These are phyloP conservation scores for Oncorhynchus nerka DNA, from an alignment of 2,113 vertebrate species.

Conservation along the genomic window DNA sequence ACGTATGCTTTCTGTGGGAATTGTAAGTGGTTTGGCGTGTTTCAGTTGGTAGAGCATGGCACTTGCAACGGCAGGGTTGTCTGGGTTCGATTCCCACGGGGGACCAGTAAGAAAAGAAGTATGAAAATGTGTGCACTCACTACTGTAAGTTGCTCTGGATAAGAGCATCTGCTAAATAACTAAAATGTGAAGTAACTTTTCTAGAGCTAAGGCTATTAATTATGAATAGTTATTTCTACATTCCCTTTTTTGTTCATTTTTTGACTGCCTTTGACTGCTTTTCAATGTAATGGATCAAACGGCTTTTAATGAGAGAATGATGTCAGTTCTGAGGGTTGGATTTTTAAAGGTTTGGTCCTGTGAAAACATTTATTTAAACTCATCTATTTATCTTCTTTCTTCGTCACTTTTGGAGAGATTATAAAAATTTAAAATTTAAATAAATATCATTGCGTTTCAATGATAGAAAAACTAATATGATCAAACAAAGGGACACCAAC, in stretches of 20 bases:
- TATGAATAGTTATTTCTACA: constrained; percentile 32
- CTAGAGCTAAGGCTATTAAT: constrained; percentile 17
- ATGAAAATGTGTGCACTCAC: too few relatives aligned
- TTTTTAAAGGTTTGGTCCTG: neutral
- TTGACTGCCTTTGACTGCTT: constrained; percentile 29
- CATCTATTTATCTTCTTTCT: too few relatives aligned
- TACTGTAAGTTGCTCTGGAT: too few relatives aligned
- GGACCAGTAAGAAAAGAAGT: too few relatives aligned
- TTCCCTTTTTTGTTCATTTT: constrained; percentile 18
- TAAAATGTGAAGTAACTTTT: too few relatives aligned
- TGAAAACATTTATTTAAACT: neutral
- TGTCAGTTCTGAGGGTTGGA: neutral
- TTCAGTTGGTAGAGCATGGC: neutral
- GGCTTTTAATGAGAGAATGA: constrained; percentile 25
- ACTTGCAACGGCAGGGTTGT: constrained; percentile 7
- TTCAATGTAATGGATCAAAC: constrained; percentile 30
- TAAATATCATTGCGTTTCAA: too few relatives aligned
- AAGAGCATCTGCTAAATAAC: too few relatives aligned
- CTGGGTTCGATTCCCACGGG: too few relatives aligned
- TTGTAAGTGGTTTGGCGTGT: constrained; percentile 46
- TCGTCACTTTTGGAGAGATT: too few relatives aligned
- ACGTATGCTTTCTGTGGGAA: constrained; percentile 40
- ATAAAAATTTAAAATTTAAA: rapidly evolving
- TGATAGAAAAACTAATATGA: too few relatives aligned
- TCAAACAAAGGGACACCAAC: too few relatives aligned